Conservation (phyloP, 2,797 vertebrate species). For the Tadarida brasiliensis region DNA sequence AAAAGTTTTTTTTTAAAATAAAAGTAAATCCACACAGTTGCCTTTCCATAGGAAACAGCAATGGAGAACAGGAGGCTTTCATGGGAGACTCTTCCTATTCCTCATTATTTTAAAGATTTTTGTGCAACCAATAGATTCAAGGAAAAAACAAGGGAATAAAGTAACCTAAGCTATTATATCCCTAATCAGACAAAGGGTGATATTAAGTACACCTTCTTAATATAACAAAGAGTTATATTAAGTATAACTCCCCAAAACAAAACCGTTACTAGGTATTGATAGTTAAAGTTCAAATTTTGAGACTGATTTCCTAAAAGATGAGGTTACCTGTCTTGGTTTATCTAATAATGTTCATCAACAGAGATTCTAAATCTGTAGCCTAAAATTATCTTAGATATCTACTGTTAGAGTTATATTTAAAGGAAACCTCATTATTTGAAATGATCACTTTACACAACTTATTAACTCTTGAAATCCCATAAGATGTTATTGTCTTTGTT, state of each 20-base stretch:
- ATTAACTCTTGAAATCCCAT: not conserved
- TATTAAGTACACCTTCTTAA: not conserved
- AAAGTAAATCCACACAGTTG: not conserved
- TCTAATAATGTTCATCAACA: not conserved
- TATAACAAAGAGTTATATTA: not conserved
- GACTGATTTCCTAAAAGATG: not conserved
- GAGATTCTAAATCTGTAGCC: not conserved
- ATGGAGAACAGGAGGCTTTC: not conserved
- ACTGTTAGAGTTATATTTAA: not conserved
- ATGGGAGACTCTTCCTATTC: not conserved
- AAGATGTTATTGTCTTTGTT: not conserved
- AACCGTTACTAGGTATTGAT: not conserved
- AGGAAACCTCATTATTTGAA: constrained; percentile 26
- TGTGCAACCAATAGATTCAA: not conserved
- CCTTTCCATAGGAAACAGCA: not conserved
- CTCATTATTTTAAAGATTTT: constrained; percentile 1
- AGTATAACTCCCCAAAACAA: not conserved
- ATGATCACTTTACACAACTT: not conserved
- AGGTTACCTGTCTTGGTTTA: not conserved
- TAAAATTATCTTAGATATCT: not conserved
- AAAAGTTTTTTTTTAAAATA: not conserved
- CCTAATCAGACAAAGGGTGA: not conserved
- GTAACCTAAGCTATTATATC: not conserved
- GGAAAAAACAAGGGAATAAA: not conserved
- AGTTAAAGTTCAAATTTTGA: not conserved